Evolutionary conservation across 2,888 invertebrate genomes (phyloP), one percentile per base, ranked within the genome.

Genomic region (Rutpela maculata): DNA sequence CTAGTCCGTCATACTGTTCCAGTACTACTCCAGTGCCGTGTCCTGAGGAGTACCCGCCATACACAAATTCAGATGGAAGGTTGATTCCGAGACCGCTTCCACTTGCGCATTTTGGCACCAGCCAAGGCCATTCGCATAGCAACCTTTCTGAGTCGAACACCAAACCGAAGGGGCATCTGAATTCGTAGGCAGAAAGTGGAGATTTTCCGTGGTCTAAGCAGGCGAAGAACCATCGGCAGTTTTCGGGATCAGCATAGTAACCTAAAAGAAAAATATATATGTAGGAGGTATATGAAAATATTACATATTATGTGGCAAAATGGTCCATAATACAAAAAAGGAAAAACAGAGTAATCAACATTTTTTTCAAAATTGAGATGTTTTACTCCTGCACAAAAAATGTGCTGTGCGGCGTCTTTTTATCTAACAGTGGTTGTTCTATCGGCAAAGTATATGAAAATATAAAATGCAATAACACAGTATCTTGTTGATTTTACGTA

Each of bases 221-320:
- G 26, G 95, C 95, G 89, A 95, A 95, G 92, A 96, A 96, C 95
- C 95, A 95, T 75, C 95, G 92, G 82, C 95, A 95, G 89, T 96
- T 95, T 87, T 95, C 94, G 0, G 95, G 95, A 88, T 96, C 95
- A 0, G 94, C 95, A 86, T 94, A 95, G 88, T 95, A 96, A 77
- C 95, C 95, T 93, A 84, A 9, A 85, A 85, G 67, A 73, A 19
- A 76, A 59, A 55, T 9, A 18, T 0, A 57, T 18, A 26, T 26
- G 4, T 3, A n/a, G n/a, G n/a, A n/a, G n/a, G n/a, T n/a, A 26
- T 4, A 26, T 26, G 4, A 26, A 26, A 26, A 26, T 4, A 26
- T 26, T 4, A 26, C 22, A 26, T 26, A 26, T 26, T n/a, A n/a
- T n/a, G n/a, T n/a, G n/a, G n/a, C n/a, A n/a, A n/a, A n/a, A n/a